Evolutionary conservation across 2,113 vertebrate genomes (phyloP), one percentile per base, ranked within the genome.

Genomic region (Thymallus thymallus): DNA sequence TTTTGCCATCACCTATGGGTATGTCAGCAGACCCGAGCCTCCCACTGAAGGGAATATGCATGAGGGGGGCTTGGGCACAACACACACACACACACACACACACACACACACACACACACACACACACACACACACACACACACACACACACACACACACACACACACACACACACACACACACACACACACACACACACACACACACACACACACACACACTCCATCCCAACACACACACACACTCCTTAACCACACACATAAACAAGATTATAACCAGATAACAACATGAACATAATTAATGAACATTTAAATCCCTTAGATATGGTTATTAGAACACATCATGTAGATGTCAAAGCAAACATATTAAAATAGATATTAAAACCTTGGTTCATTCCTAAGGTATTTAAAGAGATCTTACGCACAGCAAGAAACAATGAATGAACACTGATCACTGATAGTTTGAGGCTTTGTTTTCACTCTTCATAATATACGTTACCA

Each of bases 1-100:
- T 93, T 93, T 93, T 92, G 86, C 90, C 87, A 87, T 91, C 92
- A 92, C 91, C 92, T 92, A 88, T 92, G 91, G 92, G 91, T 90
- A 92, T 92, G 90, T 91, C 88, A 90, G 87, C 87, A 80, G 89
- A 81, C 86, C 89, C 76, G 83, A 85, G 69, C 80, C 74, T 41
- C 67, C 4, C 62, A 67, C 61, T 79, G 73, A 68, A 18, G 29
- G 16, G 18, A 30, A 35, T 32, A 65, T 65, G 63, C 63, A 35
- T 65, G 63, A 65, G 26, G 16, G 16, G 26, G 63, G 16, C 63
- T 65, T 5, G 16, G 26, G 9, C 41, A 48, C 41, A 68, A 16
- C 30, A 66, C 18, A 69, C 35, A 32, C 22, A 16, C 6, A 16
- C 48, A 62, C 68, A 14, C 66, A 68, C 55, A 60, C 69, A 69